Evolutionary conservation across 2,113 vertebrate species (phyloP), one percentile per base, ranked within the genome.

Genomic region (Phasianus colchicus): DNA sequence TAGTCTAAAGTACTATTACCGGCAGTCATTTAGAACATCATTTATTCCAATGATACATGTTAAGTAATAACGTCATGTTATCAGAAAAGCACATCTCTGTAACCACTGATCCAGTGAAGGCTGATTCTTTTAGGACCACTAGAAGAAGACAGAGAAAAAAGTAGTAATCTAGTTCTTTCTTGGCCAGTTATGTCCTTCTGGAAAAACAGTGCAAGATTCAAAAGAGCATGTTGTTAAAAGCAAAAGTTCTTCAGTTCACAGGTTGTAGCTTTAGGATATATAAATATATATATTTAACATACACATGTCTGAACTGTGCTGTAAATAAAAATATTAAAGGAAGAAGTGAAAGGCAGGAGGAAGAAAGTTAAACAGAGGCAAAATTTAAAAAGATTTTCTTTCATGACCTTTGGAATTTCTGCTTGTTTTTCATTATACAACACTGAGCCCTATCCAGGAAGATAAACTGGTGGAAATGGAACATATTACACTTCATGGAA

Each of bases 391-490:
- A 90, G 48, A 6, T 19, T 74, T 40, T 90, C 27, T 79, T 82
- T 27, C 45, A 72, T 29, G 13, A 65, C 40, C 54, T 85, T 85
- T 88, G 65, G 22, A 89, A 83, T 94, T 93, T 92, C 32, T 85
- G 36, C 30, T 92, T 87, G 74, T 4, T 79, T 87, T 88, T 65
- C 54, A 63, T 83, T 90, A 77, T 61, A 66, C 34, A 79, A 36
- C 32, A 54, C 38, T 82, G 43, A 80, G 70, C 16, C 16, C 55
- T 88, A 63, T 50, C 36, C 47, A 86, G 55, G 72, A 87, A 79
- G 66, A 82, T 66, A 88, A 91, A 86, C 20, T 52, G 8, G 6
- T 91, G 42, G 57, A 83, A 86, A 58, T 58, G 22, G 43, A 76
- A 84, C 24, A 47, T 84, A 72, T 38, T 81, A 85, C 36, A 54